Conservation (phyloP, 1,140 invertebrate genomes). For the Brachionus manjavacas region DNA sequence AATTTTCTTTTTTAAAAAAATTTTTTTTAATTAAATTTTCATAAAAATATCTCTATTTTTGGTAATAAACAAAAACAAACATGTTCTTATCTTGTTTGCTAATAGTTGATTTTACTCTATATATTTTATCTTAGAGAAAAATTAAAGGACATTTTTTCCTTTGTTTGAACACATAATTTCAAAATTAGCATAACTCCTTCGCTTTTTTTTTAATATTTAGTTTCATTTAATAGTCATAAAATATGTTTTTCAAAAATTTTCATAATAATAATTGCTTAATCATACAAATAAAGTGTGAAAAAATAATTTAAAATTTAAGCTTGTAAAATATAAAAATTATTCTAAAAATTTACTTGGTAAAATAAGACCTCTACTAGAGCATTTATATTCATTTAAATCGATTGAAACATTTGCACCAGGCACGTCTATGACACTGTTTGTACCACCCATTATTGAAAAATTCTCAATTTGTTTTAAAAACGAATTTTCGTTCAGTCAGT, state of each 20-base stretch:
- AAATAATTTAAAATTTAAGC: neutral
- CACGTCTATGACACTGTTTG: neutral
- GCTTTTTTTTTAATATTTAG: neutral
- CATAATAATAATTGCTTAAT: neutral
- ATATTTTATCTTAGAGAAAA: too few species aligned
- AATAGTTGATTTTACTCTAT: too few species aligned
- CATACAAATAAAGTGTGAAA: neutral
- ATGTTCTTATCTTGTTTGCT: too few species aligned
- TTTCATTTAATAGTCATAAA: neutral
- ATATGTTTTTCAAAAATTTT: neutral
- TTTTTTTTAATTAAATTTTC: too few species aligned
- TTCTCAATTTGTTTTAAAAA: neutral
- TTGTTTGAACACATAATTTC: too few species aligned
- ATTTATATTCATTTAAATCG: constrained; percentile 52
- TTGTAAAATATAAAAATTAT: neutral
- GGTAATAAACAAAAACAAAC: too few species aligned
- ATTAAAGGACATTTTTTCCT: too few species aligned
- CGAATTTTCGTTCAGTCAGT: neutral
- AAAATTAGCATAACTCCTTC: too few species aligned
- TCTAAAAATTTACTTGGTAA: constrained; percentile 52
- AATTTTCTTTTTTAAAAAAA: too few species aligned
- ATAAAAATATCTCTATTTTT: too few species aligned
- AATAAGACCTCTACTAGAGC: constrained; percentile 58
- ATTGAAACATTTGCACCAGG: constrained; percentile 11
- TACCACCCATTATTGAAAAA: constrained; percentile 17